Base-by-base conservation (phyloP, 2,797 vertebrate species). In the Gastrophryne carolinensis region DNA sequence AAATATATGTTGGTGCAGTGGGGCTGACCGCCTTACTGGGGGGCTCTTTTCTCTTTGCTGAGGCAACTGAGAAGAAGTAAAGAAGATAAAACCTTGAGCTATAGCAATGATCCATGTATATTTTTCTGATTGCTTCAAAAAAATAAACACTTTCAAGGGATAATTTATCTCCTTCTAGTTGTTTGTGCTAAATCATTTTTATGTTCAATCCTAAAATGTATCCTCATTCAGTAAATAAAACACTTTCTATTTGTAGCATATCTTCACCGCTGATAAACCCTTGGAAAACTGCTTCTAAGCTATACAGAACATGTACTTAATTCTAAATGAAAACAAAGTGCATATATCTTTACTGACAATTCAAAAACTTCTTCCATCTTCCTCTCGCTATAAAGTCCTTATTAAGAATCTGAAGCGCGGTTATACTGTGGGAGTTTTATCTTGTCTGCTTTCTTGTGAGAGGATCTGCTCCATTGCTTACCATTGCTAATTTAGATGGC, bases 401-500 rank as follows among this genome's bases (percentile, higher is more conserved):
- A 24, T 73, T 64, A 72, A 73, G 50, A 50, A 39, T 72, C n/a
- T 61, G 61, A 65, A 67, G 63, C 53, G 41, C 72, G 49, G 54
- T 58, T 75, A 37, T 41, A 75, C 54, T 34, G n/a, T 35, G 23
- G 64, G 65, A 57, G 53, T 39, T 53, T 68, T 75, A 75, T 75
- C 64, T 47, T 52, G 67, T 78, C 75, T 78, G 52, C 68, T 72
- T 66, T 65, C 39, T 58, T 72, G 61, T 64, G 75, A 65, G 60
- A 63, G 75, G 58, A 78, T 78, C 61, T 50, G 75, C 60, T 78
- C 60, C 7, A 19, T 54, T 72, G 68, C 75, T 65, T 72, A 64
- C 75, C 61, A 69, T 78, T 78, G 68, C 75, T 78, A 78, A 71
- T 78, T 78, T 78, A 78, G 75, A 72, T 78, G 70, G 75, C 58